phyloP scores from a whole-genome alignment of 92 coral and sea anemone genomes.

The Plumapathes pennacea region DNA sequence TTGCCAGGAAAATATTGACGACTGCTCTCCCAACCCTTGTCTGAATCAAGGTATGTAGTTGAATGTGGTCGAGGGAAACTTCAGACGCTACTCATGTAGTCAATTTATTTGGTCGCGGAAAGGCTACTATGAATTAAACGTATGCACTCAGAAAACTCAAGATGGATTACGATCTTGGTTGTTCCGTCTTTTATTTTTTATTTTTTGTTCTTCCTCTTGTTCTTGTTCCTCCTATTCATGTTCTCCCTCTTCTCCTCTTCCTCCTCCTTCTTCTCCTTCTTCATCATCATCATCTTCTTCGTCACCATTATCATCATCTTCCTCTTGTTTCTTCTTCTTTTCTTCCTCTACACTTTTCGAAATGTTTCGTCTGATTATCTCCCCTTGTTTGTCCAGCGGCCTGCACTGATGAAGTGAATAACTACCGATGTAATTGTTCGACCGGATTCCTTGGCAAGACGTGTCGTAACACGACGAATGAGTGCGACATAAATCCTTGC shows the following conservation, averaged over 20 bases:
- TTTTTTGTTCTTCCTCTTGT: too few relatives aligned
- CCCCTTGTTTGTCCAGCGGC: constrained; percentile 41
- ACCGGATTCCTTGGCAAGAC: constrained; percentile 71
- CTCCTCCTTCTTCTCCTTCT: constrained; percentile 1
- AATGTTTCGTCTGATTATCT: not conserved
- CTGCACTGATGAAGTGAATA: constrained; percentile 74
- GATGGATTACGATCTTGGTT: too few relatives aligned
- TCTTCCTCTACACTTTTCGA: not conserved
- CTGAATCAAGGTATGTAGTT: constrained; percentile 55
- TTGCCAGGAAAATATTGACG: constrained; percentile 61
- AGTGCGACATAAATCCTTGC: constrained; percentile 68
- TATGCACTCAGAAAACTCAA: not conserved
- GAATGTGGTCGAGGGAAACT: too few relatives aligned
- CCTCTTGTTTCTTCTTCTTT: not conserved
- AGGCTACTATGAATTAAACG: not conserved
- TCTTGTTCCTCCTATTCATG: too few relatives aligned
- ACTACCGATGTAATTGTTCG: constrained; percentile 63
- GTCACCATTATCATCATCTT: not conserved
- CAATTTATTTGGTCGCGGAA: not conserved
- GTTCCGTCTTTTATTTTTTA: too few relatives aligned
- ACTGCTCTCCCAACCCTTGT: constrained; percentile 53
- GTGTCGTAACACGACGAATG: constrained; percentile 66
- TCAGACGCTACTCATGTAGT: not conserved
- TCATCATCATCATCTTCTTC: not conserved
- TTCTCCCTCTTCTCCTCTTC: not conserved